phyloP scores from a whole-genome alignment of 2,888 invertebrate genomes.

The Acronicta psi region DNA sequence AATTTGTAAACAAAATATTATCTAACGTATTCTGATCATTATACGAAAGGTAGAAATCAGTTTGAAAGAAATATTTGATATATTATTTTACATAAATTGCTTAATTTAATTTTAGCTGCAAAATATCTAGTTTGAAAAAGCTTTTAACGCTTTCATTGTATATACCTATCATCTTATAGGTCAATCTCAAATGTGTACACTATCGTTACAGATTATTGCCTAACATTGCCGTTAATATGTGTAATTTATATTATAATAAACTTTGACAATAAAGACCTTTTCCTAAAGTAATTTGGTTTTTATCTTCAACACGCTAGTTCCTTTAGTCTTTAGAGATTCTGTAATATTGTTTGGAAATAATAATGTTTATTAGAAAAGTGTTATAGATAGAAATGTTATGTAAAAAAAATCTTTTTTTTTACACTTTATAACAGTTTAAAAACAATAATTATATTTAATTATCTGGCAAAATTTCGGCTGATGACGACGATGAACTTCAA shows the following conservation, averaged over 20 bases:
- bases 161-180: constrained; percentile 61
- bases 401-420: too few relatives aligned
- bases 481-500: too few relatives aligned
- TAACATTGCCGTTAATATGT: constrained; percentile 75
- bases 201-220: constrained; percentile 49
- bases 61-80: constrained; percentile 24
- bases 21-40: constrained; percentile 4
- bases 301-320: too few relatives aligned
- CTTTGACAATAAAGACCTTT: constrained; percentile 83
- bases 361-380: too few relatives aligned
- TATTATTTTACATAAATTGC: constrained; percentile 47
- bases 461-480: too few relatives aligned
- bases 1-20: constrained; percentile 24
- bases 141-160: constrained; percentile 63
- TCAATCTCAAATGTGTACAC: constrained; percentile 68
- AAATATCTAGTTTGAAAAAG: constrained; percentile 53
- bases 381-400: too few relatives aligned
- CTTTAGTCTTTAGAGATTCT: too few relatives aligned
- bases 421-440: too few relatives aligned
- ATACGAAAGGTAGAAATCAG: constrained; percentile 10
- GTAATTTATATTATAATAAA: constrained; percentile 76
- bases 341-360: too few relatives aligned
- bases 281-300: constrained; percentile 65
- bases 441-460: too few relatives aligned
- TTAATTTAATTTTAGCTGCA: constrained; percentile 36